phyloP scores from a whole-genome alignment of 2,113 vertebrate species.

The Tamias sibiricus region DNA sequence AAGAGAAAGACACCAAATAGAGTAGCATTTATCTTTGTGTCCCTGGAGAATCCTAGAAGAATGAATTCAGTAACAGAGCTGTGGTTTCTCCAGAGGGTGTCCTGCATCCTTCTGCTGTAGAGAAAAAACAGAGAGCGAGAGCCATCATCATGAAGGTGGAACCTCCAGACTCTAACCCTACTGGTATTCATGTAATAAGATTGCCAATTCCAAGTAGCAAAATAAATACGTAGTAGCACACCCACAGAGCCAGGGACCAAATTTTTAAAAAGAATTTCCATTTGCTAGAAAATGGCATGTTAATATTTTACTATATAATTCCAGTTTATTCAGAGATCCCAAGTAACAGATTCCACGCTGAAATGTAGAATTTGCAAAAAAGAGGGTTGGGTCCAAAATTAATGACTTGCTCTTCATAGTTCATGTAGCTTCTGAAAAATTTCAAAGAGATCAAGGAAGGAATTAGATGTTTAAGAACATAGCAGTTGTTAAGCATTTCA shows the following conservation, averaged over 20 bases:
- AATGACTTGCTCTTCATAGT: not conserved
- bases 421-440: not conserved
- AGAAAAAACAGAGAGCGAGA: not conserved
- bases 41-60: slow-evolving; percentile 71
- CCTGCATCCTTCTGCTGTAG: slow-evolving; percentile 43
- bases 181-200: not conserved
- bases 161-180: not conserved
- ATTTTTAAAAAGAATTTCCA: not conserved
- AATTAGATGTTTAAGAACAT: not conserved
- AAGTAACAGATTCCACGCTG: not conserved
- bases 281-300: not conserved
- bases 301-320: not conserved
- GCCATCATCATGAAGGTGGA: not conserved
- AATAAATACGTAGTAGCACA: not conserved
- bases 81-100: slow-evolving; percentile 59
- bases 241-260: not conserved
- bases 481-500: not conserved
- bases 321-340: not conserved
- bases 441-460: not conserved
- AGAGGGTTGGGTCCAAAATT: not conserved
- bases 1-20: slow-evolving; percentile 56
- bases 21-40: slow-evolving; percentile 39
- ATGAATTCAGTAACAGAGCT: slow-evolving; percentile 57
- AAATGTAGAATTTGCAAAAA: slow-evolving; percentile 28
- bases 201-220: not conserved